phyloP scores from a whole-genome alignment of 2,888 invertebrate species.

The Drosophila ezoana region DNA sequence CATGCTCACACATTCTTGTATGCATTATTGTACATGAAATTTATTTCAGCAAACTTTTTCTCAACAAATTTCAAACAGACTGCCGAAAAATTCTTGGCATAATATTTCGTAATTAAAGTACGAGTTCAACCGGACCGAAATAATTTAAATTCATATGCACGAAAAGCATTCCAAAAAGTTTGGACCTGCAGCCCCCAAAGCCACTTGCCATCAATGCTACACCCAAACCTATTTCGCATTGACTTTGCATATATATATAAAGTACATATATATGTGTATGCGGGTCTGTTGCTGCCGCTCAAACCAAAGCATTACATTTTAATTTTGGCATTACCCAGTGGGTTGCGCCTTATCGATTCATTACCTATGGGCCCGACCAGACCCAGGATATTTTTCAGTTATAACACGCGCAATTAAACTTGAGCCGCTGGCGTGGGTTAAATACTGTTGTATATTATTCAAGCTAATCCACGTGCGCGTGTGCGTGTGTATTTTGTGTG shows the following conservation, averaged over 20 bases:
- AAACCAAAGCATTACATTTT: slow-evolving; percentile 21
- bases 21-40: slow-evolving; percentile 21
- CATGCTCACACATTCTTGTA: background rate
- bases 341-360: slow-evolving; percentile 50
- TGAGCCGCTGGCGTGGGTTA: slow-evolving; percentile 44
- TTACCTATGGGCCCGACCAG: slow-evolving; percentile 29
- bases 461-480: slow-evolving; percentile 45
- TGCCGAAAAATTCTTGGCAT: background rate
- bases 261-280: background rate
- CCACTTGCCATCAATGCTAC: background rate
- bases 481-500: slow-evolving; percentile 9
- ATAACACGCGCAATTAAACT: slow-evolving; percentile 69
- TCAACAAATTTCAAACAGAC: slow-evolving; percentile 1
- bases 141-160: slow-evolving; percentile 18
- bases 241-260: background rate
- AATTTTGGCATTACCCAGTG: slow-evolving; percentile 30
- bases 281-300: slow-evolving; percentile 6
- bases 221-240: too few species aligned
- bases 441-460: slow-evolving; percentile 59
- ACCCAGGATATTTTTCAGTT: slow-evolving; percentile 42
- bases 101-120: slow-evolving; percentile 35
- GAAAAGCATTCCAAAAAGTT: slow-evolving; percentile 33
- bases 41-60: slow-evolving; percentile 32
- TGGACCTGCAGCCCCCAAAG: background rate
- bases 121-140: slow-evolving; percentile 12